These are phyloP conservation scores for Coccyzus lansbergi DNA, from an alignment of 2,797 vertebrate genomes.

Conservation along the genomic window DNA sequence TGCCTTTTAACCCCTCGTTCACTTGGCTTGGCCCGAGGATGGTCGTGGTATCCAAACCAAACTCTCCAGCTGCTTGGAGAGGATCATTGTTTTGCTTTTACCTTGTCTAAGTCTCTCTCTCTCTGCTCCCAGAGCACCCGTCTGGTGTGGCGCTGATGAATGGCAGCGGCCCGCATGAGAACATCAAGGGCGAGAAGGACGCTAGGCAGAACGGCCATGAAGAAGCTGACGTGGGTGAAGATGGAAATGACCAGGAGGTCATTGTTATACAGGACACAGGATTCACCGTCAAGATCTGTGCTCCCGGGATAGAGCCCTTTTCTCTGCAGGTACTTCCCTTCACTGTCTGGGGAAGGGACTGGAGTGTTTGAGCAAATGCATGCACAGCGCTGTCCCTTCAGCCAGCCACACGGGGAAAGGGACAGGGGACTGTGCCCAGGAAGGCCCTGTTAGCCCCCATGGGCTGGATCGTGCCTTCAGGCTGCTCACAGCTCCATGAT, in stretches of 20 bases:
- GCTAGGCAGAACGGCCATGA: constrained; percentile 83
- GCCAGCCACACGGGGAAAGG: not conserved
- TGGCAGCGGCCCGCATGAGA: constrained; percentile 83
- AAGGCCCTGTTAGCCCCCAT: not conserved
- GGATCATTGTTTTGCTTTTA: fast-evolving
- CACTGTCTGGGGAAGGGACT: fast-evolving
- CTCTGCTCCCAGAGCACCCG: constrained; percentile 77
- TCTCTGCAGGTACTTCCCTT: constrained; percentile 88
- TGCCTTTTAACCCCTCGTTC: not conserved
- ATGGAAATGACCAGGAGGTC: constrained; percentile 94
- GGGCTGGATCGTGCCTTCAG: not conserved
- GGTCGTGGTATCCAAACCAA: fast-evolving
- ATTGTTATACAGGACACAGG: constrained; percentile 99
- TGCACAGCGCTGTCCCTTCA: not conserved
- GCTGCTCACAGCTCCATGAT: not conserved
- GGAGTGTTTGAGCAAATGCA: not conserved
- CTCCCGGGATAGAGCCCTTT: constrained; percentile 93
- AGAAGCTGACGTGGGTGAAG: constrained; percentile 84
- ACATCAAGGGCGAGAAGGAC: constrained; percentile 77
- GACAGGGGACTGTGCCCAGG: not conserved
- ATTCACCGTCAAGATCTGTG: constrained; percentile 96
- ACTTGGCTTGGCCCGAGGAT: fast-evolving
- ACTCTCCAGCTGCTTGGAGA: fast-evolving
- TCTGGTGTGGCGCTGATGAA: constrained; percentile 89
- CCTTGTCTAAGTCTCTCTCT: not conserved